phyloP scores from a whole-genome alignment of 2,113 vertebrate species.

The Myocastor coypus region DNA sequence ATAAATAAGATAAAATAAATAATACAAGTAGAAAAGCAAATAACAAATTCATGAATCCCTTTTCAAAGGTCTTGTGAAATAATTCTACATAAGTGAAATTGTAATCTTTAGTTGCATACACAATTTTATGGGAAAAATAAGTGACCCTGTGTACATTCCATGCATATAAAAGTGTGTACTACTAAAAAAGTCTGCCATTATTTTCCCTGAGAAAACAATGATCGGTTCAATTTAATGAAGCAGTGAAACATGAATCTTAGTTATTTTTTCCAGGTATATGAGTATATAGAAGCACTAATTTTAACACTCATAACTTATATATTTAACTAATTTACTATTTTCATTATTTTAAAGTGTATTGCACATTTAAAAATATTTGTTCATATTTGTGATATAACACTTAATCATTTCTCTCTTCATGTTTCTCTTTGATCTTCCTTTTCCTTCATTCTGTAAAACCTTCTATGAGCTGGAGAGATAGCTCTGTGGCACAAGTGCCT shows the following conservation, averaged over 20 bases:
- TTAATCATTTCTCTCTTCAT: neutral
- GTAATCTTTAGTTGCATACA: neutral
- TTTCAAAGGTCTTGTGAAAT: neutral
- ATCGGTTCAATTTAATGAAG: neutral
- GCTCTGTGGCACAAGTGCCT: too few relatives aligned
- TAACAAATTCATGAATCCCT: neutral
- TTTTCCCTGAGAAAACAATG: neutral
- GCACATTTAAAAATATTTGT: neutral
- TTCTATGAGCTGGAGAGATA: too few relatives aligned
- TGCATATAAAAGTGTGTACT: neutral
- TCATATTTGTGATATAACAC: neutral
- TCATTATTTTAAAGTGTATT: neutral
- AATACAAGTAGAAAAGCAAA: neutral
- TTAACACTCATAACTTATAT: neutral
- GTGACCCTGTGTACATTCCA: neutral
- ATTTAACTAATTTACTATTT: neutral
- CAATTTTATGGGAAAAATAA: neutral
- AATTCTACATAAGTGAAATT: neutral
- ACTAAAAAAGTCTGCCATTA: neutral
- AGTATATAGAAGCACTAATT: neutral
- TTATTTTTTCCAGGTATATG: neutral
- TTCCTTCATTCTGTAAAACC: neutral
- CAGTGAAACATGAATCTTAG: neutral
- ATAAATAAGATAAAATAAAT: neutral
- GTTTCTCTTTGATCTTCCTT: neutral